Evolutionary conservation across 2,113 vertebrate species (phyloP), one percentile per base, ranked within the genome.

Genomic region (Tonatia bakeri): DNA sequence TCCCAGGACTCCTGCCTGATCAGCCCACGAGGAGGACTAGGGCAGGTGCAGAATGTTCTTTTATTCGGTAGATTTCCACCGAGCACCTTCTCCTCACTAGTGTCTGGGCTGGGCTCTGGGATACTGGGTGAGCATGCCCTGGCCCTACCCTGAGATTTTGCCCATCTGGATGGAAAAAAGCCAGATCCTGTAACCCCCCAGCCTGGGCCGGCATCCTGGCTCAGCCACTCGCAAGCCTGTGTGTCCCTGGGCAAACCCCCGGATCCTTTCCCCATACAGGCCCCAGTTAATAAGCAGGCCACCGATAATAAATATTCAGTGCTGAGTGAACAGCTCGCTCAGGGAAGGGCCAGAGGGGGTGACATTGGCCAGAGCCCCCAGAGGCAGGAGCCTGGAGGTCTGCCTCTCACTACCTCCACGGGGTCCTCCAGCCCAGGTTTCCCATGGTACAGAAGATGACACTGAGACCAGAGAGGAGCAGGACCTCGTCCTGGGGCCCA

Each of bases 401-500:
- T 67, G 2, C 26, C 10, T 15, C 67, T 75, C n/a, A 17, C 43
- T 52, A 26, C 28, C 56, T 52, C 79, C 11, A 2, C 3, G 7
- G 22, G 54, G 16, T 26, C 38, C 33, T 52, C 14, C 9, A n/a
- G 50, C 47, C 47, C n/a, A 67, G 81, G 16, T 20, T 4, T 83
- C 56, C 47, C 77, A 45, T 1, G 43, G 40, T 65, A 14, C 24
- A 54, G 83, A 45, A 61, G 54, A 13, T 31, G 26, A 24, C 13
- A 28, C 61, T 43, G 73, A 82, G 52, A 67, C 31, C 73, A 88
- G n/a, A 90, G 45, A 90, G 36, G 61, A 73, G 69, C 45, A 33
- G 22, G 22, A 28, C 0, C 38, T 77, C 47, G 26, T 75, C 33
- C 79, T 20, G 2, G 70, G 31, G 4, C 24, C 16, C 24, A 45